phyloP scores from a whole-genome alignment of 2,888 invertebrate species.

The Xylocampa areola region DNA sequence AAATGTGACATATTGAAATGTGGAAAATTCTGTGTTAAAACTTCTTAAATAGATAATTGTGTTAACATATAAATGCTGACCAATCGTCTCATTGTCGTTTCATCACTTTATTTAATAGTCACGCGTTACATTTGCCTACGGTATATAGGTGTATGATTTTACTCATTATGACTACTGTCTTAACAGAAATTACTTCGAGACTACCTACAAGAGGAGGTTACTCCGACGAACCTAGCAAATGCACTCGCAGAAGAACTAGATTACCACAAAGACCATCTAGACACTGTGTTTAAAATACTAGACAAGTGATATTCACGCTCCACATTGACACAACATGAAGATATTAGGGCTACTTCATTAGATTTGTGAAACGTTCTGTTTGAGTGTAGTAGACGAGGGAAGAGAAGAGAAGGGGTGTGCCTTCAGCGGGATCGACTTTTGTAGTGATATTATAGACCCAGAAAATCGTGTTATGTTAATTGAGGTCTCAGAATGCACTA shows the following conservation, averaged over 20 bases:
- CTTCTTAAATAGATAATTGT: too few species aligned
- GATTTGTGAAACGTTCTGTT: not conserved
- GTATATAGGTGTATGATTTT: not conserved
- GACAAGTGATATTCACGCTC: slow-evolving; percentile 68
- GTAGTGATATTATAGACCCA: too few species aligned
- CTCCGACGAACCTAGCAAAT: slow-evolving; percentile 93
- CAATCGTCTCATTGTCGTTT: too few species aligned
- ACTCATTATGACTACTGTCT: not conserved
- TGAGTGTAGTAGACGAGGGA: too few species aligned
- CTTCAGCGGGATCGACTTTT: too few species aligned
- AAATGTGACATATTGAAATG: too few species aligned
- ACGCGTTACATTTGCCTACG: not conserved
- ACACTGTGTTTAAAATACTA: slow-evolving; percentile 74
- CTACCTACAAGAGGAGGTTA: slow-evolving; percentile 94
- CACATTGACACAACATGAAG: not conserved
- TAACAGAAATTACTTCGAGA: slow-evolving; percentile 91
- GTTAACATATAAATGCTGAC: too few species aligned
- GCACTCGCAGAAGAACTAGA: slow-evolving; percentile 94
- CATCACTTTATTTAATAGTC: too few species aligned
- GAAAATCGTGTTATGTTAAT: too few species aligned
- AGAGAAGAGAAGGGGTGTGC: too few species aligned
- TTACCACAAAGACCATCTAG: slow-evolving; percentile 88
- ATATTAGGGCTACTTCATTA: slow-evolving; percentile 3
- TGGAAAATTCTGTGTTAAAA: too few species aligned
- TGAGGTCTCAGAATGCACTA: too few species aligned